Evolutionary conservation across 2,888 invertebrate genomes (phyloP).

Genomic region (Scelioninae gen. 1): DNA sequence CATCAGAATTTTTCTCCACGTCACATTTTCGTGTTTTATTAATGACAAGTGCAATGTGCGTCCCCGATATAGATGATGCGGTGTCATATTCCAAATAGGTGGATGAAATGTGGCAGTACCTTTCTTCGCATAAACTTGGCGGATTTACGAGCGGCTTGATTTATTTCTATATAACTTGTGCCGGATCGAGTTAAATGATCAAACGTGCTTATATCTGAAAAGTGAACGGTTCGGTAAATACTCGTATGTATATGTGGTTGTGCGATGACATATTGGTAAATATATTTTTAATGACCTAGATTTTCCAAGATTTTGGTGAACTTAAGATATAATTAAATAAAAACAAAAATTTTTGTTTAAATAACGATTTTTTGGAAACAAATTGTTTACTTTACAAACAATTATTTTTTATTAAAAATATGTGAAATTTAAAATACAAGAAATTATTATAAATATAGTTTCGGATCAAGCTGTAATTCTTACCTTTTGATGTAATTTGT

Average conservation of each 20-base stretch:
- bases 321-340: too few species aligned
- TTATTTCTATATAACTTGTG: slow-evolving; percentile 13
- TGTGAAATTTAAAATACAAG: too few species aligned
- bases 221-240: slow-evolving; percentile 3
- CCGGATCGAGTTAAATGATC: slow-evolving; percentile 12
- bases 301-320: too few species aligned
- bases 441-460: too few species aligned
- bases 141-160: slow-evolving; percentile 20
- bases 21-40: slow-evolving; percentile 12
- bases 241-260: neutral
- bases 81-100: slow-evolving; percentile 34
- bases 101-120: slow-evolving; percentile 24
- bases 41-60: slow-evolving; percentile 6
- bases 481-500: too few species aligned
- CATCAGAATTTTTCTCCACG: slow-evolving; percentile 2
- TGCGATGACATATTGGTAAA: too few species aligned
- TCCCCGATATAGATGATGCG: slow-evolving; percentile 16
- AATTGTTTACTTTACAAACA: too few species aligned
- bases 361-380: too few species aligned
- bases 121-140: slow-evolving; percentile 15
- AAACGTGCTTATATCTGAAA: slow-evolving; percentile 8
- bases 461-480: too few species aligned
- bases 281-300: too few species aligned
- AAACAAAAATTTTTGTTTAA: too few species aligned
- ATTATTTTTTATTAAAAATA: too few species aligned